Evolutionary conservation across 2,113 vertebrate species (phyloP), one percentile per base, ranked within the genome.

Genomic region (Prolemur simus): DNA sequence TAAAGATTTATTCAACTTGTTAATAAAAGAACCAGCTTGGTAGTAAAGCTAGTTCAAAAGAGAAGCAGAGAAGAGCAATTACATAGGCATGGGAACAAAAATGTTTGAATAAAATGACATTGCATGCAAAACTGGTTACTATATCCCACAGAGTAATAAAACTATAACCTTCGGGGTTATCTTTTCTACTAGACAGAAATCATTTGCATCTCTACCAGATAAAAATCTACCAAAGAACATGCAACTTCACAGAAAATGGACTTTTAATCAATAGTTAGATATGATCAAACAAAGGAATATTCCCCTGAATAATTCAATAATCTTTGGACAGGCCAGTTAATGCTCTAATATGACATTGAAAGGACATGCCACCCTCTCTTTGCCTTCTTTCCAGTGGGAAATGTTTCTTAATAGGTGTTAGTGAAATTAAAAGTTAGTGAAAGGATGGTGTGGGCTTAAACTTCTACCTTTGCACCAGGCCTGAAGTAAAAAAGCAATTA

Each of bases 121-220:
- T 77, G 60, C 39, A n/a, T 39, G 60, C 14, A 85, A 34, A 89
- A 49, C 17, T 77, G 18, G 27, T 56, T 56, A 90, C 78, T 8
- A 63, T 27, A 60, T 29, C n/a, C 42, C 12, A 64, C 20, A 39
- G 13, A 89, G 18, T 4, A 88, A 76, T 58, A 42, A 81, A 87
- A 68, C 25, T 39, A 21, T 47, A 54, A 73, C 27, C n/a, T 92
- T 81, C 52, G 20, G 12, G 32, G 8, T 85, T 88, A n/a, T 60
- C 29, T 87, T 93, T 87, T 82, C 42, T 88, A 82, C 23, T 68
- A 45, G 20, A 29, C 14, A 96, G 78, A 89, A 88, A 94, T 78
- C 10, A 89, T 78, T 94, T 94, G 6, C 42, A 66, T 82, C 69
- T 91, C 37, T 71, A 63, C 34, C 45, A 87, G 37, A 88, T 86